Conservation (phyloP, 2,113 vertebrate genomes). For the Pygoscelis adeliae region DNA sequence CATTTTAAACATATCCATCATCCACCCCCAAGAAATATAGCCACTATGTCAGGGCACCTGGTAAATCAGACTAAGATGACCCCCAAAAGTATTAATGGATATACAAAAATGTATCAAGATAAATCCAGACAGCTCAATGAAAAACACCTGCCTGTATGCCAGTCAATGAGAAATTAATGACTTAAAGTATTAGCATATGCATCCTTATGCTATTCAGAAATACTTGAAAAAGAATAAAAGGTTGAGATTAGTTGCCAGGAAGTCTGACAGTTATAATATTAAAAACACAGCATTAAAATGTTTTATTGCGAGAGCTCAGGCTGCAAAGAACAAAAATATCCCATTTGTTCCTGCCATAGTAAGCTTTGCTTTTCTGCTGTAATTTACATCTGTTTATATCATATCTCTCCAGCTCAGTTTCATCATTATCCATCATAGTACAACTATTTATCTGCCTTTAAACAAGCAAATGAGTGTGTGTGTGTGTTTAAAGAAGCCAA, state of each 20-base stretch:
- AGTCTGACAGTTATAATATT: constrained; percentile 1
- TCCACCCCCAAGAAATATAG: neutral
- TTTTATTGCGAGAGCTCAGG: neutral
- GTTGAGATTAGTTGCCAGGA: constrained; percentile 2
- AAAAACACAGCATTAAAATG: constrained; percentile 14
- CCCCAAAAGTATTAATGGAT: neutral
- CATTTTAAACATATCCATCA: neutral
- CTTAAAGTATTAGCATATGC: neutral
- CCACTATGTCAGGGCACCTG: neutral
- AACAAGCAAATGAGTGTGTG: constrained; percentile 5
- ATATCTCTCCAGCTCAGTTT: neutral
- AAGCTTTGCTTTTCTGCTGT: neutral
- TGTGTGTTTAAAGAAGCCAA: neutral
- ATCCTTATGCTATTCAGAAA: constrained; percentile 44
- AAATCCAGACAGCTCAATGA: constrained; percentile 14
- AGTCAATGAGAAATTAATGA: neutral
- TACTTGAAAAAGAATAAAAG: constrained; percentile 32
- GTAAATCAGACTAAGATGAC: constrained; percentile 24
- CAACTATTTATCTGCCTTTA: constrained; percentile 19
- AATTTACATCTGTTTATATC: neutral
- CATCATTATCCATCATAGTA: neutral
- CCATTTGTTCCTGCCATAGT: neutral
- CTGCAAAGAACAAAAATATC: constrained; percentile 3
- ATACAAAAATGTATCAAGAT: constrained; percentile 26
- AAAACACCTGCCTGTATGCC: constrained; percentile 14